Percentiles rank a stretch among this genome's conserved stretches.
phyloP scores from a whole-genome alignment of 2,888 invertebrate species.

The Eristalis tenax region DNA sequence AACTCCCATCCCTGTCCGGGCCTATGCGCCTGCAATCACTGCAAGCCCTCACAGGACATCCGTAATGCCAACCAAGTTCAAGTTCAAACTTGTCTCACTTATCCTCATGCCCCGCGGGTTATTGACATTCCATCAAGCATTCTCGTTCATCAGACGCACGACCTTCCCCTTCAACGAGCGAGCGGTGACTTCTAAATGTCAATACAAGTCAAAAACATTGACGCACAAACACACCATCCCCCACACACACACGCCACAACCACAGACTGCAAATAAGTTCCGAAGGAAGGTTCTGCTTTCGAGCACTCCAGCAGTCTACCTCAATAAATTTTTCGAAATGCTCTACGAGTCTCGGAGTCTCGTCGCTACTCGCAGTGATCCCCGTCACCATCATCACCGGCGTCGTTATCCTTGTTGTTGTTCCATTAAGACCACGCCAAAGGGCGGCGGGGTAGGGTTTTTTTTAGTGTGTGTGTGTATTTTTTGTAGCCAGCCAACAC shows the following conservation, averaged over 20 bases:
- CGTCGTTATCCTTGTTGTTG: slow-evolving; percentile 10
- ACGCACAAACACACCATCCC: not conserved
- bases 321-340: slow-evolving; percentile 62
- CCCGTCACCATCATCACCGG: slow-evolving; percentile 20
- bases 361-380: slow-evolving; percentile 39
- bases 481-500: slow-evolving; percentile 30
- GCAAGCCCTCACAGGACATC: not conserved
- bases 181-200: slow-evolving; percentile 38
- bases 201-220: slow-evolving; percentile 51
- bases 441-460: slow-evolving; percentile 23
- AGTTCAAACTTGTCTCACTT: not conserved
- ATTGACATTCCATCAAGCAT: slow-evolving; percentile 44
- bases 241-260: not conserved
- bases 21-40: not conserved
- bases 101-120: slow-evolving; percentile 17
- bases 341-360: slow-evolving; percentile 28
- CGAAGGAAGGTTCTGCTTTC: slow-evolving; percentile 15
- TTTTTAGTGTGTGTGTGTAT: not conserved
- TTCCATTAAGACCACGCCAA: slow-evolving; percentile 40
- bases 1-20: not conserved
- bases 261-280: not conserved
- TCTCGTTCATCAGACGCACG: slow-evolving; percentile 40
- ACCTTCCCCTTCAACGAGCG: slow-evolving; percentile 29
- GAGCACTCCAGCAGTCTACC: slow-evolving; percentile 54
- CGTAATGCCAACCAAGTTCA: not conserved